Evolutionary conservation across 1,140 invertebrate genomes (phyloP).

Genomic region (Venturia canescens): DNA sequence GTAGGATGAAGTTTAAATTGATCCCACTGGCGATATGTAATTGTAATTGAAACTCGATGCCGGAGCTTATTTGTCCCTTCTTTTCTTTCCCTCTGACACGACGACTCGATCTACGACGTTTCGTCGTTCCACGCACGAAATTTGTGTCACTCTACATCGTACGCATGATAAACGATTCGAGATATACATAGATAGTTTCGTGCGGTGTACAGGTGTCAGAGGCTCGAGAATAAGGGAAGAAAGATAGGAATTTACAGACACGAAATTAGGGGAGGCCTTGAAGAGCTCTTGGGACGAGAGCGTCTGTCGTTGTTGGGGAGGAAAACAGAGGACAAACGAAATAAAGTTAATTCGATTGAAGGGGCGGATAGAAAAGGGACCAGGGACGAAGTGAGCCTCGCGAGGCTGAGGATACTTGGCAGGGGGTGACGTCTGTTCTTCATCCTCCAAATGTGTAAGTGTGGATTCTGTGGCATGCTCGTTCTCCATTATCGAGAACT

Average conservation of each 20-base stretch:
- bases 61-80: not conserved
- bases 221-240: constrained; percentile 11
- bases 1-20: not conserved
- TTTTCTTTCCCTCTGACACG: not conserved
- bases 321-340: constrained; percentile 72
- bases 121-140: constrained; percentile 10
- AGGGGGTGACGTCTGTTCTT: constrained; percentile 63
- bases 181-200: not conserved
- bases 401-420: constrained; percentile 39
- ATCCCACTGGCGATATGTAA: not conserved
- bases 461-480: not conserved
- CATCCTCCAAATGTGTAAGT: not conserved
- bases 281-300: constrained; percentile 55
- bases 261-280: constrained; percentile 9
- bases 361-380: constrained; percentile 41
- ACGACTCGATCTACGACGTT: not conserved
- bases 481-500: constrained; percentile 33
- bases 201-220: constrained; percentile 25
- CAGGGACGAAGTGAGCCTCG: not conserved
- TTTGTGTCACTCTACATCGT: constrained; percentile 18
- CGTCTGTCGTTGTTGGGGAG: constrained; percentile 65
- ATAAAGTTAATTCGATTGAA: constrained; percentile 75
- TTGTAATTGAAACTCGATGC: not conserved
- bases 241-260: constrained; percentile 26
- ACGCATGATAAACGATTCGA: constrained; percentile 9